Conservation (phyloP, 2,797 vertebrate genomes). For the Melanotaenia maccullochi region DNA sequence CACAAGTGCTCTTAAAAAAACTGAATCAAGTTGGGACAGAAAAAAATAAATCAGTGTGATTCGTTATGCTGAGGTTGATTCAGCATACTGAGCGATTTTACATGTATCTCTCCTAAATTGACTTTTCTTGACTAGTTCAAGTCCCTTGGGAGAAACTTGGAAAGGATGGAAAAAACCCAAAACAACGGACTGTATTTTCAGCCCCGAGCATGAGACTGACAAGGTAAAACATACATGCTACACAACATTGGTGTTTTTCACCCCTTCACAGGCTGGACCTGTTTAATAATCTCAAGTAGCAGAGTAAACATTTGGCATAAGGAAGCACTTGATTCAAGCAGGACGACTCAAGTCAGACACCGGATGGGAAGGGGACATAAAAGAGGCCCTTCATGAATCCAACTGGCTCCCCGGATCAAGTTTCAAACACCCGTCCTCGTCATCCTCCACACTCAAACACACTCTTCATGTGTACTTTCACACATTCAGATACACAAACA, state of each 20-base stretch:
- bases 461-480: constrained; percentile 13
- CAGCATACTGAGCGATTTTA: constrained; percentile 10
- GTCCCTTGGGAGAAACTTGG: constrained; percentile 25
- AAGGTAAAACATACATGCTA: constrained; percentile 22
- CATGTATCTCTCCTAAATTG: constrained; percentile 30
- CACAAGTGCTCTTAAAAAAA: constrained; percentile 35
- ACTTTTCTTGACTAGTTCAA: constrained; percentile 19
- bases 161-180: constrained; percentile 31
- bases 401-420: constrained; percentile 52
- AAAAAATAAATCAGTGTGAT: constrained; percentile 50
- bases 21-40: constrained; percentile 33
- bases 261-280: constrained; percentile 38
- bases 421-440: constrained; percentile 70
- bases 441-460: constrained; percentile 43
- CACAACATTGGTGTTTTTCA: constrained; percentile 16
- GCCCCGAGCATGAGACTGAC: constrained; percentile 48
- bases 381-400: constrained; percentile 77
- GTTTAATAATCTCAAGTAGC: constrained; percentile 74
- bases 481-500: constrained; percentile 45
- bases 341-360: constrained; percentile 67
- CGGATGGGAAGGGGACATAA: constrained; percentile 72
- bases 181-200: constrained; percentile 50
- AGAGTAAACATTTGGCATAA: constrained; percentile 78
- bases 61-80: constrained; percentile 37
- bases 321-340: constrained; percentile 78